Evolutionary conservation across 2,113 vertebrate species (phyloP).

Genomic region (Pipra filicauda): DNA sequence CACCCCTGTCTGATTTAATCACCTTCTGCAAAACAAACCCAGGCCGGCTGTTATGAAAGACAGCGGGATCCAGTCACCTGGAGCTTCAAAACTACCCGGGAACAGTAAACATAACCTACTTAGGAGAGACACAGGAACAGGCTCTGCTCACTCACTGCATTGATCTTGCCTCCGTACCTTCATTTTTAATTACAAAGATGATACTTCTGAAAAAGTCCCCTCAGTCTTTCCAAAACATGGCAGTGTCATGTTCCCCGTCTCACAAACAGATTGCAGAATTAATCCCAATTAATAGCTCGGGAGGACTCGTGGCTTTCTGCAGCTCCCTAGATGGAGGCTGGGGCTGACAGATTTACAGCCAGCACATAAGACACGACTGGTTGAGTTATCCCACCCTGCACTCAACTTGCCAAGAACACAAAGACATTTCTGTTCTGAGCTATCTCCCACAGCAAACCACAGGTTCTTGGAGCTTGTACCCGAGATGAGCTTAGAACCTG

Average conservation of each 20-base stretch:
- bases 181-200: conserved; percentile 47
- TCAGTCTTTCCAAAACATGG: not conserved
- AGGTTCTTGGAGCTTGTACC: not conserved
- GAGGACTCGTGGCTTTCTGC: not conserved
- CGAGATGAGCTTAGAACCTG: not conserved
- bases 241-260: not conserved
- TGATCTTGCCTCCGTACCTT: not conserved
- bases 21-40: not conserved
- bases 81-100: not conserved
- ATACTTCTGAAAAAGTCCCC: not conserved
- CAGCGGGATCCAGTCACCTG: conserved; percentile 51
- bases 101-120: conserved; percentile 69
- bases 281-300: not conserved
- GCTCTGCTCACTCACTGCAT: not conserved
- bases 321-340: not conserved
- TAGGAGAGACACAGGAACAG: not conserved
- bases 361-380: not conserved
- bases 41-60: not conserved
- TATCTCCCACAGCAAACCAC: not conserved
- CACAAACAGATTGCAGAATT: not conserved
- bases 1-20: conserved; percentile 31
- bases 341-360: not conserved
- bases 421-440: not conserved
- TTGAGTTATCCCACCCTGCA: not conserved
- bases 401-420: not conserved